Conservation (phyloP, 2,113 vertebrate species). For the Gracilinanus agilis region DNA sequence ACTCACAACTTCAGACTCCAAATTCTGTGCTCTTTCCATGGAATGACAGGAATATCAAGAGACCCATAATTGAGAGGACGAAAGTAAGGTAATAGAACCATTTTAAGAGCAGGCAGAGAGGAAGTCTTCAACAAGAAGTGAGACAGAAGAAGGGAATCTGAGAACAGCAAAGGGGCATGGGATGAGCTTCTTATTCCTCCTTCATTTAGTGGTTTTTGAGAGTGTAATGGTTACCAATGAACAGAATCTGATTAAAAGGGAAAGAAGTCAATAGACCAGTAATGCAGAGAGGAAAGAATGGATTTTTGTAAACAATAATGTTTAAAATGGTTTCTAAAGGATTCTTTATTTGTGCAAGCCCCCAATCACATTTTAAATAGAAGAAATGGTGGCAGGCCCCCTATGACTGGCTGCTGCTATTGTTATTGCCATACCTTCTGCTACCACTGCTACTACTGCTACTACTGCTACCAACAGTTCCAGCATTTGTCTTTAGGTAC, state of each 20-base stretch:
- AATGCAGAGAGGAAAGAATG: conserved; percentile 16
- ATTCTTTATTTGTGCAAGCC: not conserved
- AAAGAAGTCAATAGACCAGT: not conserved
- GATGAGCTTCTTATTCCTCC: not conserved
- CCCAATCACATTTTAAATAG: not conserved
- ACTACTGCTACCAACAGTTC: not conserved
- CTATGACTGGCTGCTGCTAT: not conserved
- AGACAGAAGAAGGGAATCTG: not conserved
- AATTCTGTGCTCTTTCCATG: not conserved
- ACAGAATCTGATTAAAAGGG: conserved; percentile 1
- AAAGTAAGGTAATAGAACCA: not conserved
- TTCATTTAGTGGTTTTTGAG: not conserved
- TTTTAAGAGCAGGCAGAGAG: not conserved
- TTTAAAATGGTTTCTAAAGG: conserved; percentile 5
- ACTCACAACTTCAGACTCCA: not conserved
- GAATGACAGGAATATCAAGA: not conserved
- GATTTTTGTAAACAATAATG: not conserved
- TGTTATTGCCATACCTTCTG: not conserved
- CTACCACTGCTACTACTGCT: not conserved
- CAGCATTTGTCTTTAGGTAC: not conserved
- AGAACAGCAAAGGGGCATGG: not conserved
- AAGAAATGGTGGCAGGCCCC: not conserved
- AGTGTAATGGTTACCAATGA: not conserved
- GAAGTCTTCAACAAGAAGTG: not conserved
- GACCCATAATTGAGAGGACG: not conserved